Conservation (phyloP, 2,113 vertebrate species). For the Sinocyclocheilus anophthalmus region DNA sequence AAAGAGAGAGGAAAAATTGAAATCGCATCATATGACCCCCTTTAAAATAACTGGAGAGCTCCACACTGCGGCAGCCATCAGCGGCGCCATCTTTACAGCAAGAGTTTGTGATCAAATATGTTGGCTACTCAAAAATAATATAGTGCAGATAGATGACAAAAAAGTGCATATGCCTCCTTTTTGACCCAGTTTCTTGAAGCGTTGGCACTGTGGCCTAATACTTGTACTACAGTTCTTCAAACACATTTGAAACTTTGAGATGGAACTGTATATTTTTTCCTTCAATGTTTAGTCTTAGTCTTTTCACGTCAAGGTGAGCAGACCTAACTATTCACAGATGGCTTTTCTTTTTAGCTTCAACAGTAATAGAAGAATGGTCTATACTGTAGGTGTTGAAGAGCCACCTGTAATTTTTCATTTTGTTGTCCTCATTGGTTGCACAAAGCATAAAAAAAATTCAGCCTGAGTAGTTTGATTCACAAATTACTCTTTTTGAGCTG, state of each 20-base stretch:
- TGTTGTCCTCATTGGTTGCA: not conserved
- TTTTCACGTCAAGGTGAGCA: slow-evolving; percentile 33
- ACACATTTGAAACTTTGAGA: slow-evolving; percentile 5
- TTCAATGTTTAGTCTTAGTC: slow-evolving; percentile 48
- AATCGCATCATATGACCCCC: too few species aligned
- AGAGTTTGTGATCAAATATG: not conserved
- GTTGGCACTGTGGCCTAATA: not conserved
- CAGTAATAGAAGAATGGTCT: not conserved
- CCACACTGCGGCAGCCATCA: too few species aligned
- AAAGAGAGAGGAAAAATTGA: too few species aligned
- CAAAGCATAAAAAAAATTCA: not conserved
- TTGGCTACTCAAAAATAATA: not conserved
- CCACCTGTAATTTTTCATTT: not conserved
- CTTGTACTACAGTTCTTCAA: not conserved
- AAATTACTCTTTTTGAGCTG: not conserved
- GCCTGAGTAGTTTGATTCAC: not conserved
- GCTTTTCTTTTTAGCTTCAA: not conserved
- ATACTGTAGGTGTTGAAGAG: not conserved
- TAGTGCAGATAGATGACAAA: not conserved
- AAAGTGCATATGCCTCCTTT: not conserved
- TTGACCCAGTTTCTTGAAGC: not conserved
- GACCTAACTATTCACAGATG: slow-evolving; percentile 43
- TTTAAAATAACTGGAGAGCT: too few species aligned
- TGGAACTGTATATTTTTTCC: slow-evolving; percentile 50
- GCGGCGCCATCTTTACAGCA: too few species aligned